phyloP scores from a whole-genome alignment of 2,797 vertebrate genomes.

The Paedocypris micromegethes region DNA sequence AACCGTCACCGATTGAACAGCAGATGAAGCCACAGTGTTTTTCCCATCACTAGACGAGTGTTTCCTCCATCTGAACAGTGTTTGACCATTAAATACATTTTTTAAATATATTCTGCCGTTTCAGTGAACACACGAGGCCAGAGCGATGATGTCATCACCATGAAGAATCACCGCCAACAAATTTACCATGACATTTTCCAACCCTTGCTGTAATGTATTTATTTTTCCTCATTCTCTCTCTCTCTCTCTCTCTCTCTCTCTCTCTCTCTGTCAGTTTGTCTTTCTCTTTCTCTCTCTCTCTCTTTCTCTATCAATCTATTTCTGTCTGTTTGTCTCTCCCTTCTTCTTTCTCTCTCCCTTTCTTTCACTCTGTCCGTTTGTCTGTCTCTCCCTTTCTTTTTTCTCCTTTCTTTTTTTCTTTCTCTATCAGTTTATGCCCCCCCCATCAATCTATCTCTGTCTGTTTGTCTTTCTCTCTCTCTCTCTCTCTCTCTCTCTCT shows the following conservation, averaged over 20 bases:
- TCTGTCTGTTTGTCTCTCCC: slow-evolving; percentile 17
- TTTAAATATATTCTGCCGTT: too few relatives aligned
- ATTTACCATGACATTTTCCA: slow-evolving; percentile 38
- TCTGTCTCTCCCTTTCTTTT: too few relatives aligned
- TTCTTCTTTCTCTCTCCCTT: too few relatives aligned
- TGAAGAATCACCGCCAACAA: slow-evolving; percentile 21
- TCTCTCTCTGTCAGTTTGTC: too few relatives aligned
- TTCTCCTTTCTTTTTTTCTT: too few relatives aligned
- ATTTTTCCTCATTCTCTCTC: slow-evolving; percentile 26
- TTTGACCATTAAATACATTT: neutral
- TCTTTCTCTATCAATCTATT: slow-evolving; percentile 14
- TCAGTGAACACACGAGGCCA: neutral
- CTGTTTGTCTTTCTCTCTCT: slow-evolving; percentile 30
- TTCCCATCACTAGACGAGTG: neutral
- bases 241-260: slow-evolving; percentile 1
- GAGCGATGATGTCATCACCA: slow-evolving; percentile 36
- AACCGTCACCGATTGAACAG: slow-evolving; percentile 22
- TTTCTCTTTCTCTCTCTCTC: too few relatives aligned
- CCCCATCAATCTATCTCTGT: neutral
- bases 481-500: slow-evolving; percentile 17
- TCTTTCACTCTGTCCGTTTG: too few relatives aligned
- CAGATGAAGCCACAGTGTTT: slow-evolving; percentile 10
- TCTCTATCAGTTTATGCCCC: neutral
- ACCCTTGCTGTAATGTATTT: slow-evolving; percentile 25
- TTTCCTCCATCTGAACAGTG: neutral